A percentile compares a stretch with the other conserved stretches of the same genome.
Evolutionary conservation across 2,113 vertebrate species (phyloP).

Genomic region (Jaculus jaculus): DNA sequence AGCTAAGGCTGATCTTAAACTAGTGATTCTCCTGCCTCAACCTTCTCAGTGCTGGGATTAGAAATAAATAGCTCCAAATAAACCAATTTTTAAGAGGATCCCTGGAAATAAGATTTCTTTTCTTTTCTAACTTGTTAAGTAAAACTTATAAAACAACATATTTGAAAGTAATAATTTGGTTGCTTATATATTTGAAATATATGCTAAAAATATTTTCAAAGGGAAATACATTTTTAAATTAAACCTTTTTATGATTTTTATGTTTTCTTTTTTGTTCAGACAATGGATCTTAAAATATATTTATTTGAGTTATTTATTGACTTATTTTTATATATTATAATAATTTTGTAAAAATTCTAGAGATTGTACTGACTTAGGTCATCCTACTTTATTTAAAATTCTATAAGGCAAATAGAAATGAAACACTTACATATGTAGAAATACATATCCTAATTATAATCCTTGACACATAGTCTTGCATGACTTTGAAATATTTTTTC

Average conservation of each 20-base stretch:
- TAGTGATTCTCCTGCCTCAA: neutral
- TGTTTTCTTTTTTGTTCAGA: neutral
- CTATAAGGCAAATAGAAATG: neutral
- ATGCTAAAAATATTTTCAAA: neutral
- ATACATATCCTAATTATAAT: neutral
- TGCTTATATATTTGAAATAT: neutral
- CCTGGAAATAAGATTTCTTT: neutral
- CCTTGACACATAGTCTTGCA: neutral
- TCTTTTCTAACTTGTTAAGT: neutral
- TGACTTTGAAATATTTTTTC: neutral
- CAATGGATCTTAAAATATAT: neutral
- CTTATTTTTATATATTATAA: neutral
- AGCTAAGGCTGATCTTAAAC: too few species aligned
- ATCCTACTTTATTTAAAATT: neutral
- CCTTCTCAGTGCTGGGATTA: neutral
- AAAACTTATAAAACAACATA: neutral
- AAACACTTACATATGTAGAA: neutral
- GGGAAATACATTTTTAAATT: neutral
- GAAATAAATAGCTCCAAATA: neutral
- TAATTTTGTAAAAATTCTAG: neutral
- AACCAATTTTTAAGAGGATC: neutral
- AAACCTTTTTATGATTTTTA: neutral
- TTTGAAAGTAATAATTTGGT: neutral
- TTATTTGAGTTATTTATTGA: neutral
- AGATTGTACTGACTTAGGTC: neutral